Evolutionary conservation across 2,888 invertebrate species (phyloP).

Genomic region (Leucophenga maculata): DNA sequence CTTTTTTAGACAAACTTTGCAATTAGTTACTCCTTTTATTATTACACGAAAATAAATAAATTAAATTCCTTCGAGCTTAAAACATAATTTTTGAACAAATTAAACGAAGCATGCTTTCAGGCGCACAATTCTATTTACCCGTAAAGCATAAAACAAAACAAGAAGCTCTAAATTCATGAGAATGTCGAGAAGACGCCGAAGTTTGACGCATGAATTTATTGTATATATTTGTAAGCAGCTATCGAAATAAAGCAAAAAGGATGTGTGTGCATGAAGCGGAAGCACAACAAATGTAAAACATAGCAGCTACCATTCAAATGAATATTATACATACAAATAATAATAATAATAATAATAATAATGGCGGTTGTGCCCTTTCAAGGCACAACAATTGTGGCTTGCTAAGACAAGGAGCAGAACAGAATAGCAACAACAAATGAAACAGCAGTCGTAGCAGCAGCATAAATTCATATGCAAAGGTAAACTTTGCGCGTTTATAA

Average conservation of each 20-base stretch:
- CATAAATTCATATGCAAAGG: slow-evolving; percentile 13
- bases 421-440: not conserved
- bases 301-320: slow-evolving; percentile 11
- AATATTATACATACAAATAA: slow-evolving; percentile 17
- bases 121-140: too few relatives aligned
- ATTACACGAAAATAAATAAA: too few relatives aligned
- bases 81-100: not conserved
- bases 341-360: slow-evolving; percentile 23
- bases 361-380: not conserved
- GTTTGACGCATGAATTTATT: too few relatives aligned
- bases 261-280: not conserved
- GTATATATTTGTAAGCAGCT: too few relatives aligned
- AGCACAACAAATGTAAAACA: slow-evolving; percentile 13
- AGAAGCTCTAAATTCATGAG: too few relatives aligned
- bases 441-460: slow-evolving; percentile 18
- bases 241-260: too few relatives aligned
- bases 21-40: slow-evolving; percentile 3
- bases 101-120: not conserved
- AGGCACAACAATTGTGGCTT: not conserved
- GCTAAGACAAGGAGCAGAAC: too few relatives aligned
- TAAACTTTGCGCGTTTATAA: slow-evolving; percentile 2
- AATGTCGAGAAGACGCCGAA: too few relatives aligned
- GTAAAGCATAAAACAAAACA: too few relatives aligned
- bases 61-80: not conserved
- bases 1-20: slow-evolving; percentile 8